These are phyloP conservation scores for Melanostoma scalare DNA, from an alignment of 2,888 invertebrate genomes.

Conservation along the genomic window DNA sequence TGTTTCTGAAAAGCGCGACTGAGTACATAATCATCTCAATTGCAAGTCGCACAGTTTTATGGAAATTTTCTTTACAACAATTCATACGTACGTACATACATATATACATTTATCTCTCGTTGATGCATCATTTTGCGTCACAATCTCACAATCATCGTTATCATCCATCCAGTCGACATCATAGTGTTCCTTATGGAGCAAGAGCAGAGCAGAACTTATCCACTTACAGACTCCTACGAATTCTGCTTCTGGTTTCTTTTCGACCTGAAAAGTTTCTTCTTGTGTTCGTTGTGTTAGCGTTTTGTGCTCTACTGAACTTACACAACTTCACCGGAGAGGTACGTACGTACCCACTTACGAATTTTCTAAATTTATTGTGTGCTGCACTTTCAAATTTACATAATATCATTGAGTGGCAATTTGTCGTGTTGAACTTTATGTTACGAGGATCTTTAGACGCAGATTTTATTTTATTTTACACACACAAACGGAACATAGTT, in stretches of 20 bases:
- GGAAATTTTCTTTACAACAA: too few species aligned
- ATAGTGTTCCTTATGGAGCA: constrained; percentile 13
- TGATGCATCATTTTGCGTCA: constrained; percentile 44
- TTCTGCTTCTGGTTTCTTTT: constrained; percentile 55
- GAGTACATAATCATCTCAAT: too few species aligned
- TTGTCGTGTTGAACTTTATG: constrained; percentile 64
- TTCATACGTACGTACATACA: too few species aligned
- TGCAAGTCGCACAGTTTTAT: too few species aligned
- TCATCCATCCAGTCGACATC: constrained; percentile 28
- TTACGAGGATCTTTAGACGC: background rate
- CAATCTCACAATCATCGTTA: constrained; percentile 53
- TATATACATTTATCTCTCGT: constrained; percentile 56
- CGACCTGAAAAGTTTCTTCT: constrained; percentile 26
- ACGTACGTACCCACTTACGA: constrained; percentile 35
- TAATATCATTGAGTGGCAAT: constrained; percentile 72
- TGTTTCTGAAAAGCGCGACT: too few species aligned
- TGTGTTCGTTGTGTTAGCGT: constrained; percentile 49
- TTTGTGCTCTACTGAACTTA: constrained; percentile 50
- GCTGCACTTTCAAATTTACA: constrained; percentile 66
- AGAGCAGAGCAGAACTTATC: constrained; percentile 55
- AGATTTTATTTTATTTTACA: too few species aligned
- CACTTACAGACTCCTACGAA: constrained; percentile 52
- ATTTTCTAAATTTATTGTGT: constrained; percentile 60
- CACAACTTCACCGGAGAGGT: constrained; percentile 48
- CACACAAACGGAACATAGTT: too few species aligned